Percentiles rank a stretch among this genome's conserved stretches.
Conservation (phyloP, 2,113 vertebrate genomes). For the Corythornis cristatus region DNA sequence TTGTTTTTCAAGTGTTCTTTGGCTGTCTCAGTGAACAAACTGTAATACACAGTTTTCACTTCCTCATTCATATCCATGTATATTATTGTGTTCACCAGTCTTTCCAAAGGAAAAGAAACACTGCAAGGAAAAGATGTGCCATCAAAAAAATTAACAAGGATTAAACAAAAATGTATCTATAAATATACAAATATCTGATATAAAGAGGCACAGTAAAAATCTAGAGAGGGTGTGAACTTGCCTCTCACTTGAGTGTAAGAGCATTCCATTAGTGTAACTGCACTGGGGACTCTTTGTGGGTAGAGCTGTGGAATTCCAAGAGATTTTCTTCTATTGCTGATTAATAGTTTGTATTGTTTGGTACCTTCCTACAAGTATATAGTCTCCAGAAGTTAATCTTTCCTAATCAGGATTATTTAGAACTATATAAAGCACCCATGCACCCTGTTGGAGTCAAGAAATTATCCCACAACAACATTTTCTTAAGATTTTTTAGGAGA, state of each 20-base stretch:
- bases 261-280: neutral
- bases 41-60: neutral
- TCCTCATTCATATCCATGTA: neutral
- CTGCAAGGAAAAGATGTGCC: neutral
- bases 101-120: neutral
- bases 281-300: neutral
- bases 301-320: neutral
- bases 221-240: neutral
- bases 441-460: neutral
- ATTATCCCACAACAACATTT: neutral
- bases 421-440: neutral
- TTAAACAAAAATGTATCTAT: neutral
- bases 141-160: neutral
- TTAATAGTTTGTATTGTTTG: neutral
- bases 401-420: neutral
- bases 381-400: neutral
- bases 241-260: neutral
- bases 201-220: neutral
- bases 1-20: neutral
- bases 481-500: neutral
- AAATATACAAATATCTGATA: no score
- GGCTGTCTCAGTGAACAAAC: neutral
- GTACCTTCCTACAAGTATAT: neutral
- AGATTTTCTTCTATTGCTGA: neutral
- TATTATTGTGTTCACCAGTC: neutral